Conservation (phyloP, 2,113 vertebrate species). For the Myocastor coypus region DNA sequence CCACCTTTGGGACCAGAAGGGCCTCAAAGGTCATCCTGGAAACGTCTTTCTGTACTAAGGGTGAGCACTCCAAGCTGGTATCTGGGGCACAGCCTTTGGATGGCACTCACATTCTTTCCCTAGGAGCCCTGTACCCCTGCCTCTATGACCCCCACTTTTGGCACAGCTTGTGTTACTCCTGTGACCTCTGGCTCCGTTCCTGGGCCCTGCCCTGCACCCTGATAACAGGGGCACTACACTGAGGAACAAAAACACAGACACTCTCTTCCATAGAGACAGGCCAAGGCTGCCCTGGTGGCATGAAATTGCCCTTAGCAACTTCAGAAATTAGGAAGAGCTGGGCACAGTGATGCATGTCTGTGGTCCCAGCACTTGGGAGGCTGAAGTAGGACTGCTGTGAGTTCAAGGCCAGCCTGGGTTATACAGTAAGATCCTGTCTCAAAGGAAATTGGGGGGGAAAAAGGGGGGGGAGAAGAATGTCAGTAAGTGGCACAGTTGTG, state of each 20-base stretch:
- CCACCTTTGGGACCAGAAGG: not conserved
- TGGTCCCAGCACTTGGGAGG: not conserved
- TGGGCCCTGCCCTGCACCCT: not conserved
- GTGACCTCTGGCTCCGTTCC: not conserved
- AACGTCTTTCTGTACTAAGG: slow-evolving; percentile 2
- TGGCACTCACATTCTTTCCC: not conserved
- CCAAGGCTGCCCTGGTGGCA: not conserved
- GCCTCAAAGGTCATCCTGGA: not conserved
- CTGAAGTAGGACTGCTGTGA: not conserved
- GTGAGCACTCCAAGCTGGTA: not conserved
- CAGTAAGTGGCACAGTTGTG: not conserved
- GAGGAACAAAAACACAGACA: not conserved
- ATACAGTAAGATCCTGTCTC: not conserved
- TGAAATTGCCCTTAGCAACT: not conserved
- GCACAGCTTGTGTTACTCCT: not conserved
- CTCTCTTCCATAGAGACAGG: not conserved
- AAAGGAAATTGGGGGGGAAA: too few relatives aligned
- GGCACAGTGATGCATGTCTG: not conserved
- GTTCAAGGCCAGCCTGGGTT: not conserved
- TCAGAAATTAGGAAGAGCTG: not conserved
- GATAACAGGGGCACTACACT: not conserved
- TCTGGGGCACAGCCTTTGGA: not conserved
- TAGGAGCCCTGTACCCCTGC: not conserved
- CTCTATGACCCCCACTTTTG: not conserved
- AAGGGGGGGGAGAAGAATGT: too few relatives aligned